phyloP scores from a whole-genome alignment of 1,140 invertebrate species.

The Portunus trituberculatus region DNA sequence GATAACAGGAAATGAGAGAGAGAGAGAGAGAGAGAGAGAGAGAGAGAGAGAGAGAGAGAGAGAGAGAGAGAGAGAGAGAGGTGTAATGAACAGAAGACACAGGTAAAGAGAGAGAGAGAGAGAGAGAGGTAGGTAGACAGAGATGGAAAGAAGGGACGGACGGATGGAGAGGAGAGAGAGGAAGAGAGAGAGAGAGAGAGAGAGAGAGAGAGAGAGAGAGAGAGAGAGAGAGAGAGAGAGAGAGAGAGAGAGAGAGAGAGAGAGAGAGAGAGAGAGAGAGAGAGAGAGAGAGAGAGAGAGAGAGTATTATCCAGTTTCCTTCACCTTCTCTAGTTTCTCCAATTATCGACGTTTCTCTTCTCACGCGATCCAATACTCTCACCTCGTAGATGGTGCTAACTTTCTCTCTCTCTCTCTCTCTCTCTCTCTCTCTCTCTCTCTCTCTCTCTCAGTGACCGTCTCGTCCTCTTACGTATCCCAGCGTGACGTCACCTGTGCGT shows the following conservation, averaged over 20 bases:
- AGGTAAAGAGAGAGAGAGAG: background rate
- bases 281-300: background rate
- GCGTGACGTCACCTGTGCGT: background rate
- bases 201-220: background rate
- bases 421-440: constrained; percentile 52
- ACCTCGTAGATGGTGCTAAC: background rate
- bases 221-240: background rate
- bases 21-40: background rate
- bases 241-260: background rate
- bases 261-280: background rate
- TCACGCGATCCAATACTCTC: constrained; percentile 12
- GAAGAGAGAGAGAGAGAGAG: background rate
- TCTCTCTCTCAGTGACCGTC: constrained; percentile 28
- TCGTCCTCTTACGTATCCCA: background rate
- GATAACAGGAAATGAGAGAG: constrained; percentile 22
- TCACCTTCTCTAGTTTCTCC: background rate
- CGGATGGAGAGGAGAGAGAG: background rate
- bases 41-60: background rate
- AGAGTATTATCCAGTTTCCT: background rate
- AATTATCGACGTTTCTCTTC: constrained; percentile 39
- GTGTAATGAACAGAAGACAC: background rate
- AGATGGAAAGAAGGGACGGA: background rate
- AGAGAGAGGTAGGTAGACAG: constrained; percentile 1
- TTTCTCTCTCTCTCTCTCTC: constrained; percentile 45
- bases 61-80: background rate